A percentile compares a stretch with the other conserved stretches of the same genome.
Evolutionary conservation across 1,140 invertebrate species (phyloP).

Genomic region (Drosophila punjabiensis): DNA sequence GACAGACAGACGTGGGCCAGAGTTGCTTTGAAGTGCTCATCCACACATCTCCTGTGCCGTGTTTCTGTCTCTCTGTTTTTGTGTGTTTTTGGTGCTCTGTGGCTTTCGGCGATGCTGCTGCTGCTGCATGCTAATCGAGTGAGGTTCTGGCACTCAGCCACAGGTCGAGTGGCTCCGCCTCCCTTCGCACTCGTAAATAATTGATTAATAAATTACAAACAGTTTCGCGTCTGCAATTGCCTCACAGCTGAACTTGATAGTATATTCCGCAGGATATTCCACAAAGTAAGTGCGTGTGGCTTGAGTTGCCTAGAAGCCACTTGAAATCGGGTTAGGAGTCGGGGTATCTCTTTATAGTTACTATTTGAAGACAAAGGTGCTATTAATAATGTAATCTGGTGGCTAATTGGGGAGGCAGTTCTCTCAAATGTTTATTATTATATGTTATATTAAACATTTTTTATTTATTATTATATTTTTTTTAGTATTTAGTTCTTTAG

Average conservation of each 20-base stretch:
- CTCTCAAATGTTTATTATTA: neutral
- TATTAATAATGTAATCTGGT: neutral
- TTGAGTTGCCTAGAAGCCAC: conserved; percentile 1
- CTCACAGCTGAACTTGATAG: conserved; percentile 24
- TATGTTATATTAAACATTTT: neutral
- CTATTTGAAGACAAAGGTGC: neutral
- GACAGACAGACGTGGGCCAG: conserved; percentile 8
- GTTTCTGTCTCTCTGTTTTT: neutral
- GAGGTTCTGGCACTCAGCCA: conserved; percentile 1
- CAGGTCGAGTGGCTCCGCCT: neutral
- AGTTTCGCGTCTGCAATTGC: conserved; percentile 25
- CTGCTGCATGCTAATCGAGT: conserved; percentile 29
- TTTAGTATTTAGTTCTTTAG: neutral
- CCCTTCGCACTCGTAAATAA: conserved; percentile 26
- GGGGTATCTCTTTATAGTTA: neutral
- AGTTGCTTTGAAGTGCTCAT: neutral
- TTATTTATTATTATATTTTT: neutral
- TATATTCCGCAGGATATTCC: too few species aligned
- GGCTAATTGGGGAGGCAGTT: conserved; percentile 5
- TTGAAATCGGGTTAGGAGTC: neutral
- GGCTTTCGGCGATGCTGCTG: neutral
- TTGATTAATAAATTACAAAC: conserved; percentile 50
- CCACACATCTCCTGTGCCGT: neutral
- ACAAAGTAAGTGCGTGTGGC: neutral
- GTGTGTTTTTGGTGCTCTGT: neutral